These are phyloP conservation scores for Plodia interpunctella DNA, from an alignment of 1,140 invertebrate species.

Conservation along the genomic window DNA sequence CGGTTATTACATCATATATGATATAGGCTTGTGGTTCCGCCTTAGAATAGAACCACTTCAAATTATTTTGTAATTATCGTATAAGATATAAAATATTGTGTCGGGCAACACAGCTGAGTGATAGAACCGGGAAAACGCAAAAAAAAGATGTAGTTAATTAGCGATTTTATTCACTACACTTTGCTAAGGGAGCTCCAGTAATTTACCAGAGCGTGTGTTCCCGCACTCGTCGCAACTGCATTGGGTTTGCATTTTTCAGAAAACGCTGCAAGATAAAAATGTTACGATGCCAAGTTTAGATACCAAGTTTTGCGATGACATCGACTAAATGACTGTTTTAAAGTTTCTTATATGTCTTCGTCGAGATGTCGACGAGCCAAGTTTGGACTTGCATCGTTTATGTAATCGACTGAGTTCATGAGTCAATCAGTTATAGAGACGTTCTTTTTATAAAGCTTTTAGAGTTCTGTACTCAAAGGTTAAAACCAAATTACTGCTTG, in stretches of 20 bases:
- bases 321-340: background rate
- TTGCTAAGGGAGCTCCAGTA: background rate
- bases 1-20: too few species aligned
- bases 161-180: background rate
- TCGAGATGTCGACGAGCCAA: background rate
- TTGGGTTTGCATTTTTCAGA: constrained; percentile 1
- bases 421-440: background rate
- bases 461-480: too few species aligned
- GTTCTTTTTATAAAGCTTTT: background rate
- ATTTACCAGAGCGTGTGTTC: background rate
- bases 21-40: too few species aligned
- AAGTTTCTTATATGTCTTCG: background rate
- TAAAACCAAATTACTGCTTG: background rate
- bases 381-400: background rate
- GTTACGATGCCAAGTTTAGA: background rate
- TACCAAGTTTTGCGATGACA: background rate
- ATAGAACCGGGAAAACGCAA: too few species aligned
- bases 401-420: background rate
- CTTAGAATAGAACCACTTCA: too few species aligned
- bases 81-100: too few species aligned
- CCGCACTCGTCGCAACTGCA: background rate
- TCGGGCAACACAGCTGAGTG: too few species aligned
- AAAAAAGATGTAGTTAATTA: too few species aligned
- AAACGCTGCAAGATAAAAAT: background rate
- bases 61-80: too few species aligned